Evolutionary conservation across 1,140 invertebrate genomes (phyloP), one percentile per base, ranked within the genome.

Genomic region (Trachymyrmex septentrionalis): DNA sequence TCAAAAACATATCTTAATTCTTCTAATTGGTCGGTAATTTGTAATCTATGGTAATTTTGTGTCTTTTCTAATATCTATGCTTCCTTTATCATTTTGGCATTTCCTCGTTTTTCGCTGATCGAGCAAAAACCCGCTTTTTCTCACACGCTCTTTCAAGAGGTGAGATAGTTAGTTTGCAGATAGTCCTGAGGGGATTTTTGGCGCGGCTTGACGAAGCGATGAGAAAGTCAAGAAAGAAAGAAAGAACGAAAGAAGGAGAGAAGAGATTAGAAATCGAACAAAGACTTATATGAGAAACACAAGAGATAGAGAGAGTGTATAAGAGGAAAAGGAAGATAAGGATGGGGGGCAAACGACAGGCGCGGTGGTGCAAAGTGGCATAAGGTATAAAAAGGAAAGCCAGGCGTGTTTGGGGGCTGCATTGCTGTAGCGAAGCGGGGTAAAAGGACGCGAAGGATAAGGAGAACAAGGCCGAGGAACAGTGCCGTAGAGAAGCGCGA

Each of bases 381-480:
- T 38, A 69, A 48, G 19, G 30, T 73, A 87, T 86, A 91, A 88
- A 89, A 91, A 91, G 86, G 80, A 76, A 64, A 77, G 19, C 12
- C 76, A 57, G 63, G 53, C 59, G 67, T 80, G 85, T 67, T 50
- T 57, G 55, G 66, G 85, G 84, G 78, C 73, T 85, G 64, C 64
- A 57, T 72, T 71, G 64, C 19, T 75, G 24, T 48, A 16, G 69
- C 77, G 64, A 69, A 81, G 50, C 82, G 73, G 82, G 84, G 73
- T 85, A 78, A 80, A 85, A 78, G 80, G 80, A 73, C 55, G n/a
- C 80, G 80, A 61, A 84, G 77, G 84, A 86, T 77, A 88, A 69
- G 57, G 85, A 69, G 66, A 86, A 75, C 86, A 71, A 73, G 73
- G 59, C 38, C 48, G 69, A 76, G 61, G 55, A 76, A 19, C 44